Conservation (phyloP, 2,113 vertebrate species). For the Cyanoramphus novaezelandiae region DNA sequence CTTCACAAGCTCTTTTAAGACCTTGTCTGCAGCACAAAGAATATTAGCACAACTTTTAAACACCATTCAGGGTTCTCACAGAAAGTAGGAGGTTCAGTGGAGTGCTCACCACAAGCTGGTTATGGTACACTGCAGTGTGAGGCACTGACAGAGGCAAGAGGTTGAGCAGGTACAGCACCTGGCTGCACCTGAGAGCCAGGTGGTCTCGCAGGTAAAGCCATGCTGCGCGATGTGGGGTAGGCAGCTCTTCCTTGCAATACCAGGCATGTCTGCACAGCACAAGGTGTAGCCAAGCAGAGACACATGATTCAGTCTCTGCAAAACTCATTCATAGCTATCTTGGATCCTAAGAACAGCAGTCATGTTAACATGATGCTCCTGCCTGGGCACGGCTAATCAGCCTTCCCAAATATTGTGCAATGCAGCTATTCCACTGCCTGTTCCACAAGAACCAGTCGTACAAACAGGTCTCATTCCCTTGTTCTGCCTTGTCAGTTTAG, state of each 20-base stretch:
- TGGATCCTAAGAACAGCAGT: background rate
- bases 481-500: background rate
- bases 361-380: background rate
- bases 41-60: background rate
- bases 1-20: background rate
- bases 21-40: background rate
- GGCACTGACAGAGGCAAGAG: background rate
- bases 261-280: background rate
- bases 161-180: background rate
- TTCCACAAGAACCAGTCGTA: background rate
- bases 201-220: background rate
- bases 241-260: background rate
- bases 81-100: background rate
- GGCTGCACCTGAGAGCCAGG: background rate
- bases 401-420: background rate
- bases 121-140: background rate
- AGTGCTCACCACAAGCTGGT: background rate
- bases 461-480: background rate
- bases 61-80: background rate
- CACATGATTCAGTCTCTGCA: background rate
- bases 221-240: fast-evolving
- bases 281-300: background rate
- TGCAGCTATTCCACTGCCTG: background rate
- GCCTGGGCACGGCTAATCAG: background rate
- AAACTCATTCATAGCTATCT: background rate